These are phyloP conservation scores for Indri indri DNA, from an alignment of 2,113 vertebrate species.

Conservation along the genomic window DNA sequence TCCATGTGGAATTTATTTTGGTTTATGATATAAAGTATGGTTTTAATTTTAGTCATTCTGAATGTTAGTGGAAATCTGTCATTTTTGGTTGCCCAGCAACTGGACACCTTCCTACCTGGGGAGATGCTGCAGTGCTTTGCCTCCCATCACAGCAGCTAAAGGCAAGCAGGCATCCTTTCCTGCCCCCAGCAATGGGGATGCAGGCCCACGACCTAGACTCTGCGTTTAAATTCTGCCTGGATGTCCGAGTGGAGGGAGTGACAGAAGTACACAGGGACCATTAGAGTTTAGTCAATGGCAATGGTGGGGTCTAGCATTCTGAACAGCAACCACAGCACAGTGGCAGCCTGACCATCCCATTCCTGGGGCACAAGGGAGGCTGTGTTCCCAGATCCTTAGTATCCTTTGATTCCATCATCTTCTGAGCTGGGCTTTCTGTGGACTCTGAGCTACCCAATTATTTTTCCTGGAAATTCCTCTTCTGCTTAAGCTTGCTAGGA, in stretches of 20 bases:
- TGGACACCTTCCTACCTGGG: not conserved
- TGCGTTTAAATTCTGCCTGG: not conserved
- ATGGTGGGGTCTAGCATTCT: not conserved
- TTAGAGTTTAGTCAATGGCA: not conserved
- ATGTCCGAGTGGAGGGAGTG: not conserved
- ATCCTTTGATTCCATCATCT: not conserved
- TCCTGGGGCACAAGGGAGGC: not conserved
- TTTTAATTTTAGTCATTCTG: slow-evolving; percentile 69
- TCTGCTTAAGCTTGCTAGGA: not conserved
- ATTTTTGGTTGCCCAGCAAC: slow-evolving; percentile 38
- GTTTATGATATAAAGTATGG: slow-evolving; percentile 57
- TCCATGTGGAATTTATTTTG: slow-evolving; percentile 69
- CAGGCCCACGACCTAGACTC: not conserved
- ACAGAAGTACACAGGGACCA: not conserved
- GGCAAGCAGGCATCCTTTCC: not conserved
- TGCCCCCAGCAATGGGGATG: not conserved
- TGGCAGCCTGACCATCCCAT: not conserved
- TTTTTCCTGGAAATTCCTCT: not conserved
- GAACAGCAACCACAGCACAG: not conserved
- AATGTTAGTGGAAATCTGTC: slow-evolving; percentile 64
- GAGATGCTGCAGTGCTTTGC: not conserved
- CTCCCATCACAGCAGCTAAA: not conserved
- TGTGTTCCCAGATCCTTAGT: not conserved
- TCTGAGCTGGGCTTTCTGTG: not conserved
- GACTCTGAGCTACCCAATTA: not conserved